Base-by-base conservation (phyloP, 2,888 invertebrate species). In the Scaptomyza tumidula region DNA sequence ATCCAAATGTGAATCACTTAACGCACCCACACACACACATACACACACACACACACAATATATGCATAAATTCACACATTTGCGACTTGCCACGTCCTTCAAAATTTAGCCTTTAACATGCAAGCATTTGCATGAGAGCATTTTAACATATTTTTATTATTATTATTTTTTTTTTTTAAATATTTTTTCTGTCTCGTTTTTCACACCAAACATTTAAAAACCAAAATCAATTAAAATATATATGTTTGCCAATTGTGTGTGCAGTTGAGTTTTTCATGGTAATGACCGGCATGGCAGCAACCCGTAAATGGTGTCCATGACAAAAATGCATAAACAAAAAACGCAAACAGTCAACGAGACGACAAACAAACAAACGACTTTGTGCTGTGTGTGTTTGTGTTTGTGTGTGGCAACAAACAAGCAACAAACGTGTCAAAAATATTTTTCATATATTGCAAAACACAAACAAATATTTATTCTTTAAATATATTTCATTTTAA, bases 321-420 rank as follows among this genome's bases (percentile, higher is more conserved):
- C 81, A 78, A 88, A 78, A 86, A 70, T 86, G 74, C 86, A 88
- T 88, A 78, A 86, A 83, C 75, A 75, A 75, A 64, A 71, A 76
- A 71, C 33, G 77, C 80, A 78, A 83, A 75, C 66, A 79, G 64
- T 46, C 52, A 44, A 49, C 72, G 62, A 60, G 61, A 59, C 66
- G 54, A 63, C 56, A 54, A 70, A 53, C 59, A 65, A 58, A 67
- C 61, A 27, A 69, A 57, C 49, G 43, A 52, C 57, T 16, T 3
- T 16, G 10, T 50, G 19, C n/a, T 33, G 33, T 33, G 10, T 33
- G 19, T 39, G 39, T 39, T 1, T 37, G 37, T n/a, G n/a, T n/a
- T 13, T 37, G 37, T 33, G 16, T 19, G 19, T 29, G 27, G 27
- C 50, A 74, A 56, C 58, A 65, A 58, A 67, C 57, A 31, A 69